These are phyloP conservation scores for Meriones psammophilus DNA, from an alignment of 2,797 vertebrate genomes.

Conservation along the genomic window DNA sequence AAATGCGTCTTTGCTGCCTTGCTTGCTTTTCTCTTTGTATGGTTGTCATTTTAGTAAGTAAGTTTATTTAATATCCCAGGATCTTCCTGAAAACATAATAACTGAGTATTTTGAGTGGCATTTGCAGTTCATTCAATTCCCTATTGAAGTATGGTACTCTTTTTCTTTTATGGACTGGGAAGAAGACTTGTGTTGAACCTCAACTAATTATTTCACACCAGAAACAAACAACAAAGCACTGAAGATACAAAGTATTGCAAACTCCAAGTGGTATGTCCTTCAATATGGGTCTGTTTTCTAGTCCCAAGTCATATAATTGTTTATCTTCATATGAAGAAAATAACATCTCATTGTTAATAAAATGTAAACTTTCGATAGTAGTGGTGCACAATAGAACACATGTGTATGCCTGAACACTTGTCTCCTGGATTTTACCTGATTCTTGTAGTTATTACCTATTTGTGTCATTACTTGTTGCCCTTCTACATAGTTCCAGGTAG, in stretches of 20 bases:
- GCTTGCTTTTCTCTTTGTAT: neutral
- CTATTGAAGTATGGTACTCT: neutral
- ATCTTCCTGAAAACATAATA: neutral
- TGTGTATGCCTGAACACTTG: neutral
- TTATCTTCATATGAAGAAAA: constrained; percentile 24
- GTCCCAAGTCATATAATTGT: neutral
- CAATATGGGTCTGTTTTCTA: neutral
- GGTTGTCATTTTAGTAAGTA: constrained; percentile 30
- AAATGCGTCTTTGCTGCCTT: neutral
- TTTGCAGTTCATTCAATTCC: neutral
- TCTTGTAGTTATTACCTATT: neutral
- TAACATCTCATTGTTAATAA: constrained; percentile 13
- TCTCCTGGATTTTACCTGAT: neutral
- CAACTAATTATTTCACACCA: neutral
- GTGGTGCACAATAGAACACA: neutral
- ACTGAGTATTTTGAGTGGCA: constrained; percentile 13
- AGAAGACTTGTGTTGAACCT: neutral
- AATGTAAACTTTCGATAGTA: neutral
- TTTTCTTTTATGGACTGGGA: neutral
- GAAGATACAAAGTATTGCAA: neutral
- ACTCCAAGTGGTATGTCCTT: neutral
- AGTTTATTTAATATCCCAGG: neutral
- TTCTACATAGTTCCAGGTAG: neutral
- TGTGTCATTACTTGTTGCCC: neutral
- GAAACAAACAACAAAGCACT: constrained; percentile 28